phyloP scores from a whole-genome alignment of 64 coral and sea anemone genomes.

The Anthopleura sola region DNA sequence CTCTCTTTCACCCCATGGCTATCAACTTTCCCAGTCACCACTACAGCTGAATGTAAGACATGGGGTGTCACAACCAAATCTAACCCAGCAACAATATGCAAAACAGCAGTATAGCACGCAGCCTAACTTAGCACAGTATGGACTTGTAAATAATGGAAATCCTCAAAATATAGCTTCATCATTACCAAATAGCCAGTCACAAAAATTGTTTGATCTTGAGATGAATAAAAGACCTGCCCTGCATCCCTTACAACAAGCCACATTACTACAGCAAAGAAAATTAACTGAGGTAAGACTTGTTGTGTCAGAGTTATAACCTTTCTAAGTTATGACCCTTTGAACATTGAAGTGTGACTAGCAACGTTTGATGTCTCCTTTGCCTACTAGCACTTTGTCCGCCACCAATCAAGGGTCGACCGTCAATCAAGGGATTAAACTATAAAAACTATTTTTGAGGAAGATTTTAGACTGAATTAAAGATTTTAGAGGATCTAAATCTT shows the following conservation, averaged over 20 bases:
- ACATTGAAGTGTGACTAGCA: too few relatives aligned
- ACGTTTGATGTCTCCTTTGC: too few relatives aligned
- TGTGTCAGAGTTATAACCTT: neutral
- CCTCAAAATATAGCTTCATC: slow-evolving; percentile 3
- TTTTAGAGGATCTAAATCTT: too few relatives aligned
- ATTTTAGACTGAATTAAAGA: too few relatives aligned
- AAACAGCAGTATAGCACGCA: slow-evolving; percentile 52
- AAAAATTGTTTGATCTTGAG: slow-evolving; percentile 21
- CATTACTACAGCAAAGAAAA: slow-evolving; percentile 90
- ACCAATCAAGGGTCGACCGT: too few relatives aligned
- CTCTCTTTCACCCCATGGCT: slow-evolving; percentile 67
- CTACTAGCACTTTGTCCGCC: too few relatives aligned
- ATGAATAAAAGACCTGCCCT: slow-evolving; percentile 59
- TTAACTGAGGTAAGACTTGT: slow-evolving; percentile 43
- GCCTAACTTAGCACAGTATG: slow-evolving; percentile 24
- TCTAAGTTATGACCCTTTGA: too few relatives aligned
- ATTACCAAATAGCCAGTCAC: slow-evolving; percentile 27
- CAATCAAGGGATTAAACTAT: too few relatives aligned
- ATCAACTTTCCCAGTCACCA: slow-evolving; percentile 73
- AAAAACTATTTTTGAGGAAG: too few relatives aligned
- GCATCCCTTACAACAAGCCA: slow-evolving; percentile 97
- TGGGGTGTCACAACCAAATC: slow-evolving; percentile 7
- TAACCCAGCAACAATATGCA: neutral
- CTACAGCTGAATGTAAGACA: slow-evolving; percentile 53
- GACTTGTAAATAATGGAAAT: slow-evolving; percentile 56